Conservation (phyloP, 1,140 invertebrate species). For the Hirudo medicinalis region DNA sequence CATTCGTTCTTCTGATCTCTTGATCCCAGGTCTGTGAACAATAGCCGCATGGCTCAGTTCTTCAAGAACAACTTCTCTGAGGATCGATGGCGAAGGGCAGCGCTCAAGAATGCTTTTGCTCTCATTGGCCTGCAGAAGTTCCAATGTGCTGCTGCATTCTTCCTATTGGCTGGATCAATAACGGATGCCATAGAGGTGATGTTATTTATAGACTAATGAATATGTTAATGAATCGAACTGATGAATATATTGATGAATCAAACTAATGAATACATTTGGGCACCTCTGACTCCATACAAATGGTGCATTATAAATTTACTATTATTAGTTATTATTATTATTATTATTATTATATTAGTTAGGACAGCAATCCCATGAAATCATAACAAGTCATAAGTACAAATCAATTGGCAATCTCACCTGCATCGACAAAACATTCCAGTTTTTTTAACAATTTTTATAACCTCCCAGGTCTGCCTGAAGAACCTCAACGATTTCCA, state of each 20-base stretch:
- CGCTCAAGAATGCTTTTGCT: constrained; percentile 92
- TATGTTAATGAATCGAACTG: background rate
- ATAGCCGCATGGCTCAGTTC: constrained; percentile 84
- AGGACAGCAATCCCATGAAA: too few species aligned
- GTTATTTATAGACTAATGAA: background rate
- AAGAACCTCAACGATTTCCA: constrained; percentile 89
- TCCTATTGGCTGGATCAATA: constrained; percentile 78
- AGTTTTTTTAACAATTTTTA: too few species aligned
- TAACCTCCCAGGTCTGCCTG: constrained; percentile 55
- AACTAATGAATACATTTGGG: background rate
- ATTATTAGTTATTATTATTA: too few species aligned
- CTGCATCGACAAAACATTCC: too few species aligned
- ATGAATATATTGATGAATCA: background rate
- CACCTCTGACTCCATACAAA: too few species aligned
- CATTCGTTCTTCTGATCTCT: constrained; percentile 28
- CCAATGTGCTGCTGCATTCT: constrained; percentile 61
- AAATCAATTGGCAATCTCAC: too few species aligned
- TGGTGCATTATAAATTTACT: too few species aligned
- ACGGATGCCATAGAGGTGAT: constrained; percentile 77
- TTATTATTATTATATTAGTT: too few species aligned
- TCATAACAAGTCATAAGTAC: too few species aligned
- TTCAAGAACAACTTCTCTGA: constrained; percentile 87
- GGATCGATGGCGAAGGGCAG: constrained; percentile 87
- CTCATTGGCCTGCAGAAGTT: constrained; percentile 88
- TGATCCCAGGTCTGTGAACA: constrained; percentile 48